Evolutionary conservation across 1,140 invertebrate species (phyloP).

Genomic region (Aphelinus certus): DNA sequence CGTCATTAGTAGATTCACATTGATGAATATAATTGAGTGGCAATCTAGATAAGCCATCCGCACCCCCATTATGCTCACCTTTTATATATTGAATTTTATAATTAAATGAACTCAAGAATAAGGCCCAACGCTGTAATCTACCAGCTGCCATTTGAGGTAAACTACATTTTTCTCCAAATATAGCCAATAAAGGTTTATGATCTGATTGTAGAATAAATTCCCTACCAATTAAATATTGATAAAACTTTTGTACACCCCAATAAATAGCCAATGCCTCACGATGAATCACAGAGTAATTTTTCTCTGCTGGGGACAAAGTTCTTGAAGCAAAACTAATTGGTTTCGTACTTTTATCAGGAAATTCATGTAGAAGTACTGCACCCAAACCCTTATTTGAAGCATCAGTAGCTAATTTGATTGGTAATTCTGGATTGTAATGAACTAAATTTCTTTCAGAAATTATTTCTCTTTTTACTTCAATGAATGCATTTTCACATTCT

Average conservation of each 20-base stretch:
- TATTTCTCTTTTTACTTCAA: neutral
- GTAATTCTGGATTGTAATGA: constrained; percentile 32
- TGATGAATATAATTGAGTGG: constrained; percentile 17
- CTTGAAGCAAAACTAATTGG: constrained; percentile 23
- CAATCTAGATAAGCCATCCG: constrained; percentile 44
- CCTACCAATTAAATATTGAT: constrained; percentile 19
- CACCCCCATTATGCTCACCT: constrained; percentile 41
- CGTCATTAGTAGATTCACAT: neutral
- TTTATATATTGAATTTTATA: constrained; percentile 40
- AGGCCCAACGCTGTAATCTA: constrained; percentile 46
- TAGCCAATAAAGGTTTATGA: constrained; percentile 37
- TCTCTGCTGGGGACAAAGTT: neutral
- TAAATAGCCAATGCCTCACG: constrained; percentile 10
- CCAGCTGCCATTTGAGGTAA: constrained; percentile 46
- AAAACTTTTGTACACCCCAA: constrained; percentile 11
- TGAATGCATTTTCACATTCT: constrained; percentile 7
- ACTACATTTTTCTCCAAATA: constrained; percentile 49
- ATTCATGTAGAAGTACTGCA: constrained; percentile 35
- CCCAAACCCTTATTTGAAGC: constrained; percentile 36
- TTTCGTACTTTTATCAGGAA: neutral
- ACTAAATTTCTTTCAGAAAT: constrained; percentile 19
- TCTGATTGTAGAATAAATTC: constrained; percentile 23
- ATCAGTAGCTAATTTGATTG: constrained; percentile 37
- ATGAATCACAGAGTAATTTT: constrained; percentile 8
- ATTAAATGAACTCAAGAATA: constrained; percentile 46